Evolutionary conservation across 2,113 vertebrate genomes (phyloP).

Genomic region (Pteropus alecto): DNA sequence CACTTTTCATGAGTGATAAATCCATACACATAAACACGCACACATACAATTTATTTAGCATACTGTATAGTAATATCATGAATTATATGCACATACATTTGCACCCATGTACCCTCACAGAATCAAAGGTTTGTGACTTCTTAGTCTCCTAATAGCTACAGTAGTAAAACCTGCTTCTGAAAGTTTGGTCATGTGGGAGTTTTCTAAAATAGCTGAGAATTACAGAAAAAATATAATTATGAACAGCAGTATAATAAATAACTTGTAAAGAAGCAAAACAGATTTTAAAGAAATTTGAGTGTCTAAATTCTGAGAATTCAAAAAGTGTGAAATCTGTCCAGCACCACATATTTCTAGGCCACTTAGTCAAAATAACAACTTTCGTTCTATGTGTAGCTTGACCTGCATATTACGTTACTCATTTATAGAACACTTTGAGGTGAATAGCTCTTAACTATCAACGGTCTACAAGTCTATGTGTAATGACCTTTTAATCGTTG

Average conservation of each 20-base stretch:
- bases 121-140: background rate
- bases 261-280: background rate
- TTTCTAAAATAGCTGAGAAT: conserved; percentile 11
- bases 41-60: background rate
- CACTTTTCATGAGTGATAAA: background rate
- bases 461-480: background rate
- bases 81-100: background rate
- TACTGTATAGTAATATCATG: background rate
- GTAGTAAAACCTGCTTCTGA: background rate
- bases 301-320: conserved; percentile 16
- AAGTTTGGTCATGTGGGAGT: background rate
- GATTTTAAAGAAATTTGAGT: background rate
- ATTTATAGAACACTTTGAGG: background rate
- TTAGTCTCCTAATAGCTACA: background rate
- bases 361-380: background rate
- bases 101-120: background rate
- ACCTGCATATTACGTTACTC: background rate
- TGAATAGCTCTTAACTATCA: conserved; percentile 27
- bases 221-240: background rate
- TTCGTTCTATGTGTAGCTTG: background rate
- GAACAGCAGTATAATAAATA: background rate
- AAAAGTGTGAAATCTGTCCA: background rate
- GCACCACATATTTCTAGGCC: background rate
- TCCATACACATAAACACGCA: background rate
- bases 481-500: conserved; percentile 2